Evolutionary conservation across 1,140 invertebrate species (phyloP), one percentile per base, ranked within the genome.

Genomic region (Drosophila pseudoananassae): DNA sequence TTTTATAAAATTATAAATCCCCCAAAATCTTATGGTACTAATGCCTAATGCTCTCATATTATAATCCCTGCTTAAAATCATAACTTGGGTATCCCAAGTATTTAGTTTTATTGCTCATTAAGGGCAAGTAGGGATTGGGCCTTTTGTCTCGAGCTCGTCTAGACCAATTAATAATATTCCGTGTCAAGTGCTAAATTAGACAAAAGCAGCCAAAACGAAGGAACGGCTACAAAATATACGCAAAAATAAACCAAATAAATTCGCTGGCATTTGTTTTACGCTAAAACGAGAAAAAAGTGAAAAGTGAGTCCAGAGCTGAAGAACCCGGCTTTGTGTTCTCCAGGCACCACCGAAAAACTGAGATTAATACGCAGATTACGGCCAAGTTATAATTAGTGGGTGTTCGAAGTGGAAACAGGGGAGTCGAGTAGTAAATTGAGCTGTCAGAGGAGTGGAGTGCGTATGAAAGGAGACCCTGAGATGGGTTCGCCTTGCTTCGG

Each of bases 111-210:
- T 38, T 15, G 46, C 57, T 38, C 57, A 64, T 73, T 73, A 56
- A 36, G 54, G n/a, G 58, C 43, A 49, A 51, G 25, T 38, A 17
- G 51, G 58, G 56, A 52, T 61, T 77, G 69, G 55, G 31, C 46
- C 46, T 55, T 55, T 40, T 63, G 69, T 73, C 69, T 54, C 55
- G 38, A 15, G 46, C 54, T 59, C 57, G 81, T 85, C 81, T 85
- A 85, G 81, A 85, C 81, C 60, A 81, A 85, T 85, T 78, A 81
- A 85, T 85, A 82, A 85, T 85, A 82, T 85, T 85, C 61, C 78
- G 69, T 82, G 78, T 81, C 81, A 78, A 87, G 81, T 70, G 46
- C 57, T 87, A 78, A 72, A 76, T 78, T 60, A 76, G 65, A 79
- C 71, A 84, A 84, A 74, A 73, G 77, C 63, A 25, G 27, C 23